Evolutionary conservation across 1,140 invertebrate genomes (phyloP), one percentile per base, ranked within the genome.

Genomic region (Chironomus tepperi): DNA sequence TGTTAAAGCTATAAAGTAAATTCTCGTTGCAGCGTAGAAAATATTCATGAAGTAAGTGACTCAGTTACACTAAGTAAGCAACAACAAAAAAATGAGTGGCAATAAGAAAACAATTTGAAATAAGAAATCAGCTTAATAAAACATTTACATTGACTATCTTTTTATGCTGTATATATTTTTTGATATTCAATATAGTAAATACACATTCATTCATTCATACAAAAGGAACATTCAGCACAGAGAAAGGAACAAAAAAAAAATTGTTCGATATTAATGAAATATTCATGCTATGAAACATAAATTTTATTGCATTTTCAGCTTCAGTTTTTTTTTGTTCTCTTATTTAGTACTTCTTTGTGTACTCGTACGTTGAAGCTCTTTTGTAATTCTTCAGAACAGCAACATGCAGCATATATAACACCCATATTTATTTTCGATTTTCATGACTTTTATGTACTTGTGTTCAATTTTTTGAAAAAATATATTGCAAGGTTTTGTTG

Each of bases 271-370:
- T 18, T 70, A 19, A 70, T 70, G 65, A 70, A 70, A 70, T 70
- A 70, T 70, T 70, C 65, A 70, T 70, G 18, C 16, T 7, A 70
- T 70, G 65, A 70, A 57, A 70, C 18, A 70, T 70, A 70, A 70
- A 70, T 70, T 70, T 70, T 70, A 70, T 70, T 70, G 65, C 65
- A 70, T 21, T 57, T 70, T 70, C 47, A 57, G 47, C 12, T 57
- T 57, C 47, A 57, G 47, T 15, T 70, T 70, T 19, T 70, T 8
- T 7, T 16, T 8, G 18, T 70, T 19, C 16, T 12, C 18, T 70
- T 21, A 18, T 18, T 57, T n/a, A 15, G 47, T 57, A 12, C 15
- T 57, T 57, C n/a, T 47, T 47, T 47, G 8, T 47, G 8, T 47
- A 47, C 2, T n/a, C 47, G 12, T 34, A 34, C 24, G 24, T n/a